A percentile compares a stretch with the other conserved stretches of the same genome.
These are phyloP conservation scores for Nannoperca obscura DNA, from an alignment of 2,797 vertebrate species.

Conservation along the genomic window DNA sequence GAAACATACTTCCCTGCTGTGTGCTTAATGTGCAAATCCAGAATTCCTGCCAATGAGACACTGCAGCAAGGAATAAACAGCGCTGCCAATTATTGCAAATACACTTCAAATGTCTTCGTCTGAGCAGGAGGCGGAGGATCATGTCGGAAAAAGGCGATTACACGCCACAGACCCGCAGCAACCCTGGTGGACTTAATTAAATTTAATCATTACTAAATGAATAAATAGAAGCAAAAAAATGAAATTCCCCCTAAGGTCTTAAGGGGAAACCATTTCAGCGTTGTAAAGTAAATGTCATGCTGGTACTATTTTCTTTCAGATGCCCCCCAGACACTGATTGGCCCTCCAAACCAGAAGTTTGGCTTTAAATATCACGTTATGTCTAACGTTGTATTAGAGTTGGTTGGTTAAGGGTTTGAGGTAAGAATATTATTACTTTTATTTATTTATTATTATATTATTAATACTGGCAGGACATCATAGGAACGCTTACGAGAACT, in stretches of 20 bases:
- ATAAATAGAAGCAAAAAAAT: slow-evolving; percentile 11
- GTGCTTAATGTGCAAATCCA: slow-evolving; percentile 43
- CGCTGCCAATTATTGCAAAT: slow-evolving; percentile 42
- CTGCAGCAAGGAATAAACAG: slow-evolving; percentile 47
- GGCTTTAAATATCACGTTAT: neutral
- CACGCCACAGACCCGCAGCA: neutral
- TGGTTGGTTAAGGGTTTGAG: neutral
- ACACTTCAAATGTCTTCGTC: slow-evolving; percentile 22
- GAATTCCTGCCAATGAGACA: slow-evolving; percentile 46
- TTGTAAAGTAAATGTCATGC: slow-evolving; percentile 4
- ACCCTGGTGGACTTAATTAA: slow-evolving; percentile 30
- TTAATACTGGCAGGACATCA: neutral
- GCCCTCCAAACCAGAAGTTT: neutral
- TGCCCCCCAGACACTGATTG: neutral
- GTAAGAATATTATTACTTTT: neutral
- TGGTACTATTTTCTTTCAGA: no score
- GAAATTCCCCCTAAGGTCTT: neutral
- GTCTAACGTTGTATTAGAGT: neutral
- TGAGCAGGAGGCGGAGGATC: slow-evolving; percentile 26
- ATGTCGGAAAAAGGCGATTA: slow-evolving; percentile 17
- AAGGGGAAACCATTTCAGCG: neutral
- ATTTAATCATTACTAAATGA: slow-evolving; percentile 31
- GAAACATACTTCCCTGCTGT: slow-evolving; percentile 37
- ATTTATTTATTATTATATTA: no score
- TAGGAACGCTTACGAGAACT: neutral